Evolutionary conservation across 1,140 invertebrate genomes (phyloP).

Genomic region (Cydia fagiglandana): DNA sequence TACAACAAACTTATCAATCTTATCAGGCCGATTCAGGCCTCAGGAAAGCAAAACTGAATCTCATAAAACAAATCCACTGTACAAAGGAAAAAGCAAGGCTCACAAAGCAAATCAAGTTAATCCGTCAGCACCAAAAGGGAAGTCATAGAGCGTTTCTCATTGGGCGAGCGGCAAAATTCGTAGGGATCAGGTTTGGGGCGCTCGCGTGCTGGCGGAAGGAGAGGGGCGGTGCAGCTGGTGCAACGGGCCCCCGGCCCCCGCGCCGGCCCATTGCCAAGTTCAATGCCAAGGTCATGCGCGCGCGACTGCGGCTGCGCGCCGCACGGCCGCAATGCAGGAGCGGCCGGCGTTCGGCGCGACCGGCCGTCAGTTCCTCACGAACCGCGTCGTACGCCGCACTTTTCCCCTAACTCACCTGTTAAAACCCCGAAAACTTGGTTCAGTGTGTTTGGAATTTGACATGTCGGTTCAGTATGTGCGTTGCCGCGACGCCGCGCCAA

Average conservation of each 20-base stretch:
- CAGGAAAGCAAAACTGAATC: neutral
- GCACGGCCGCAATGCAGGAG: slow-evolving; percentile 80
- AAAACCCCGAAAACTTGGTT: slow-evolving; percentile 9
- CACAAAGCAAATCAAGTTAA: slow-evolving; percentile 20
- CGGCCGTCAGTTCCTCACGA: slow-evolving; percentile 68
- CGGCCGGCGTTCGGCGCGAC: slow-evolving; percentile 64
- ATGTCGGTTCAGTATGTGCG: slow-evolving; percentile 49
- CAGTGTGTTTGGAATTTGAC: slow-evolving; percentile 43
- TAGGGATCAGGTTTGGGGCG: slow-evolving; percentile 38
- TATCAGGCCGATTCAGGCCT: too few relatives aligned
- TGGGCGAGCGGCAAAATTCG: slow-evolving; percentile 35
- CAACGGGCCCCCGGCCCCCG: slow-evolving; percentile 53
- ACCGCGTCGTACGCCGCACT: slow-evolving; percentile 58
- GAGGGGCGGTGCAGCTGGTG: slow-evolving; percentile 70
- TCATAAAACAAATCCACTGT: neutral
- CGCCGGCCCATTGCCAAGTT: slow-evolving; percentile 78
- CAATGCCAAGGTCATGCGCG: slow-evolving; percentile 81
- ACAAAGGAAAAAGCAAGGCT: slow-evolving; percentile 19
- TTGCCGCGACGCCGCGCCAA: slow-evolving; percentile 42
- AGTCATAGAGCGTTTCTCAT: slow-evolving; percentile 27
- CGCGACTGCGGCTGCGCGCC: slow-evolving; percentile 78
- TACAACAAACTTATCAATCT: too few relatives aligned
- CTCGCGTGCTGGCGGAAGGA: slow-evolving; percentile 57
- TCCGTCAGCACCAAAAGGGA: slow-evolving; percentile 6
- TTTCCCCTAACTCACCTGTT: neutral